These are phyloP conservation scores for Melinaea menophilus DNA, from an alignment of 2,888 invertebrate species.

Conservation along the genomic window DNA sequence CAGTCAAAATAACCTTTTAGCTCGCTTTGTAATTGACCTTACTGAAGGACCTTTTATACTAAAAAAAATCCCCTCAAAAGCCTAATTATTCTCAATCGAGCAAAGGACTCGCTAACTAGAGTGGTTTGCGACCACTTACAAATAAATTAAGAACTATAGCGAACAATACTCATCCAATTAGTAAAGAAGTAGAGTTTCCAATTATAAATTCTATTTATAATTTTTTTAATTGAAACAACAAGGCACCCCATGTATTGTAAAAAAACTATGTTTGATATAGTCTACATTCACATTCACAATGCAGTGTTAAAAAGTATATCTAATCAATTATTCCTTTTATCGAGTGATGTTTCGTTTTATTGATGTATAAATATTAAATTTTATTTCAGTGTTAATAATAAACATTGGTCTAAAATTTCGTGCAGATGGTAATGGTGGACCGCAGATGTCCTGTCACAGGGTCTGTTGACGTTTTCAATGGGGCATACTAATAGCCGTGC, in stretches of 20 bases:
- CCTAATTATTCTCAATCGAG: conserved; percentile 31
- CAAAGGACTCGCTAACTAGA: conserved; percentile 28
- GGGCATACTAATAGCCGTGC: conserved; percentile 64
- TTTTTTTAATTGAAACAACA: conserved; percentile 3
- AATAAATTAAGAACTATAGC: conserved; percentile 34
- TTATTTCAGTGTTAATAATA: not conserved
- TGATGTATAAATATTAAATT: not conserved
- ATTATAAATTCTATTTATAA: conserved; percentile 20
- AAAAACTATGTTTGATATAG: not conserved
- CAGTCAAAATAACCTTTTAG: conserved; percentile 22
- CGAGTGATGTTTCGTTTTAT: no score
- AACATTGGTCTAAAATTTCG: conserved; percentile 30
- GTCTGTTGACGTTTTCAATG: conserved; percentile 48
- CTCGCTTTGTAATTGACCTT: conserved; percentile 23
- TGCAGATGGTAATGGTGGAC: conserved; percentile 44
- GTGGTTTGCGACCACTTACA: conserved; percentile 29
- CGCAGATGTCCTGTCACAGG: conserved; percentile 42
- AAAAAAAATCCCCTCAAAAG: conserved; percentile 24
- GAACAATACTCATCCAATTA: conserved; percentile 33
- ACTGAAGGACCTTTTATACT: conserved; percentile 13
- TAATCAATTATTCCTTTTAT: no score
- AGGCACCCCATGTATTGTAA: not conserved
- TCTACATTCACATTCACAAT: not conserved
- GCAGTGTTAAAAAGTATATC: no score
- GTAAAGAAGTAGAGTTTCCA: conserved; percentile 29